Percentiles rank a stretch among this genome's conserved stretches.
phyloP scores from a whole-genome alignment of 2,797 vertebrate species.

The Brotogeris chrysoptera region DNA sequence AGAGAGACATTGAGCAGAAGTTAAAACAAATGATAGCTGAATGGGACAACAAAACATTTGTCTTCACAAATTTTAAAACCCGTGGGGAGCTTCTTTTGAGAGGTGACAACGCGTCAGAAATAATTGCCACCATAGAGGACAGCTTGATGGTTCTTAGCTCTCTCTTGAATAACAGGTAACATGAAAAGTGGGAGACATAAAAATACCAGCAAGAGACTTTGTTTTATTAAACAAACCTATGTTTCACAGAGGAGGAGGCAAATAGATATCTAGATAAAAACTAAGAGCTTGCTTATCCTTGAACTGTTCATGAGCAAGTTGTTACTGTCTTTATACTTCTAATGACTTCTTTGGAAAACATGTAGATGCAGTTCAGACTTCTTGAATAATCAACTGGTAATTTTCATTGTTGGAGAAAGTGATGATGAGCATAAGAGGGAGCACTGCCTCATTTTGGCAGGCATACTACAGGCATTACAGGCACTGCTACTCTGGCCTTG shows the following conservation, averaged over 20 bases:
- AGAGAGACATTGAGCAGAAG: conserved; percentile 95
- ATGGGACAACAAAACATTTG: conserved; percentile 90
- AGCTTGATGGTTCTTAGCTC: conserved; percentile 93
- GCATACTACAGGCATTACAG: accelerated
- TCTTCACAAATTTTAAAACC: conserved; percentile 90
- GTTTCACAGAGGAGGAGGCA: not conserved
- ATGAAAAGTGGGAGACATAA: not conserved
- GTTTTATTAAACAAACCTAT: not conserved
- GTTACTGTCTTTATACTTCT: not conserved
- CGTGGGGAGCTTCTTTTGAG: conserved; percentile 92
- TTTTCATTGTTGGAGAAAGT: not conserved
- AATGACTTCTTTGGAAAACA: not conserved
- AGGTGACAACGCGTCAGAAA: conserved; percentile 90
- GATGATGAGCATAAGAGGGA: not conserved
- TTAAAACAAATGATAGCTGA: conserved; percentile 92
- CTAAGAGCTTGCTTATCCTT: not conserved
- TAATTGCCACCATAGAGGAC: conserved; percentile 91
- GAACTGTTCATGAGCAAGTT: not conserved
- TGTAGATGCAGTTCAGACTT: not conserved
- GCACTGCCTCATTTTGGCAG: not conserved
- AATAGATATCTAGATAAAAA: not conserved
- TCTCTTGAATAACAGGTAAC: conserved; percentile 92
- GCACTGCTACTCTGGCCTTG: not conserved
- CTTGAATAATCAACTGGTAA: not conserved
- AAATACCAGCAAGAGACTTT: not conserved